Percentiles rank a stretch among this genome's conserved stretches.
Evolutionary conservation across 2,113 vertebrate genomes (phyloP).

Genomic region (Pterocles burchelli): DNA sequence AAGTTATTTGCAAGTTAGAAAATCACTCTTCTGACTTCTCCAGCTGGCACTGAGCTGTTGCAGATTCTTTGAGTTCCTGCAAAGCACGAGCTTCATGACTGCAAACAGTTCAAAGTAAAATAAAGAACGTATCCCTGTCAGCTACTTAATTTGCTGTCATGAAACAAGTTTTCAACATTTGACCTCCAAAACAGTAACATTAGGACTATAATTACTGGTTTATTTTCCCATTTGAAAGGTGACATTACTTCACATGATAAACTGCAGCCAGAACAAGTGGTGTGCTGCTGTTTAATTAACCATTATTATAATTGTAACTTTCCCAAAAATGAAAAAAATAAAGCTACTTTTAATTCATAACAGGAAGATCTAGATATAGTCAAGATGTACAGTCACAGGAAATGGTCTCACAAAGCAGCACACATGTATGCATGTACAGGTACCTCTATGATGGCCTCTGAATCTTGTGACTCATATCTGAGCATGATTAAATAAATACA

Average conservation of each 20-base stretch:
- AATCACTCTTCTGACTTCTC: background rate
- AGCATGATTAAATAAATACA: background rate
- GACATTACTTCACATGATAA: background rate
- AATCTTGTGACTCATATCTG: background rate
- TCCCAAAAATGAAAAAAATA: background rate
- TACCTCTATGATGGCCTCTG: background rate
- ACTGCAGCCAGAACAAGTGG: background rate
- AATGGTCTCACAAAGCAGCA: background rate
- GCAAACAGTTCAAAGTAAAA: background rate
- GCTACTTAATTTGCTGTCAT: background rate
- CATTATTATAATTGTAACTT: background rate
- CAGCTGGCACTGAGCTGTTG: background rate
- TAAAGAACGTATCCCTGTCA: background rate
- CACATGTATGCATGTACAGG: background rate
- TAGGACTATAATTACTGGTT: background rate
- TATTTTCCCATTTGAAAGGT: background rate
- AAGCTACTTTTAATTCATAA: background rate
- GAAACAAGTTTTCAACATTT: background rate
- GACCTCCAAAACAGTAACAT: background rate
- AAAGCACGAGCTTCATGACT: background rate
- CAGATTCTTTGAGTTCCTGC: background rate
- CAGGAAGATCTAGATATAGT: background rate
- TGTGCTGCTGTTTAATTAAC: background rate
- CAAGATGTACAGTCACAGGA: background rate
- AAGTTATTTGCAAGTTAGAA: background rate